Percentiles rank a stretch among this genome's conserved stretches.
These are phyloP conservation scores for Mya arenaria DNA, from an alignment of 1,140 invertebrate species.

Conservation along the genomic window DNA sequence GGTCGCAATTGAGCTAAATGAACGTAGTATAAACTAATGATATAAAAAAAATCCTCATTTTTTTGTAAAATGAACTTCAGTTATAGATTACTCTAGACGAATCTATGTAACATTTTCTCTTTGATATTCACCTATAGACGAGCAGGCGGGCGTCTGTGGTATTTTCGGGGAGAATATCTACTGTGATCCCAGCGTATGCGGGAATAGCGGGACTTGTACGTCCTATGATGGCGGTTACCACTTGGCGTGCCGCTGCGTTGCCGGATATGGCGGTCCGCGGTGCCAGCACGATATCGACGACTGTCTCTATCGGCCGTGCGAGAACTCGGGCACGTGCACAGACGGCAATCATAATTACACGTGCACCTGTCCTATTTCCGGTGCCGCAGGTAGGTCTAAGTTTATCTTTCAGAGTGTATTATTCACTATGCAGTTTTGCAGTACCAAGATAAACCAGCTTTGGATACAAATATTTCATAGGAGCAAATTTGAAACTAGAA, in stretches of 20 bases:
- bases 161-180: neutral
- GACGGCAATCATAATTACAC: neutral
- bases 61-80: no score
- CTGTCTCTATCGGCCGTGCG: conserved; percentile 23
- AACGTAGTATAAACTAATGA: no score
- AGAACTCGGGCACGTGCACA: conserved; percentile 20
- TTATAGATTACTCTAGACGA: no score
- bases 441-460: no score
- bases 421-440: no score
- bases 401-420: no score
- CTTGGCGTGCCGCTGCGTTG: conserved; percentile 1
- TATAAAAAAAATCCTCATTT: no score
- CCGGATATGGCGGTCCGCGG: conserved; percentile 7
- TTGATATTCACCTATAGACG: no score
- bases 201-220: conserved; percentile 4
- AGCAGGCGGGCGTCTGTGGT: neutral
- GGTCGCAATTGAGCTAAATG: no score
- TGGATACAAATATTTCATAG: no score
- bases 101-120: no score
- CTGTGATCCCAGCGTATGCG: conserved; percentile 12
- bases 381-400: conserved; percentile 24
- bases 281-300: conserved; percentile 29
- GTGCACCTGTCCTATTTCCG: conserved; percentile 5
- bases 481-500: no score
- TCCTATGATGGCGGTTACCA: conserved; percentile 42